phyloP scores from a whole-genome alignment of 2,113 vertebrate species.

The Odocoileus hemionus region DNA sequence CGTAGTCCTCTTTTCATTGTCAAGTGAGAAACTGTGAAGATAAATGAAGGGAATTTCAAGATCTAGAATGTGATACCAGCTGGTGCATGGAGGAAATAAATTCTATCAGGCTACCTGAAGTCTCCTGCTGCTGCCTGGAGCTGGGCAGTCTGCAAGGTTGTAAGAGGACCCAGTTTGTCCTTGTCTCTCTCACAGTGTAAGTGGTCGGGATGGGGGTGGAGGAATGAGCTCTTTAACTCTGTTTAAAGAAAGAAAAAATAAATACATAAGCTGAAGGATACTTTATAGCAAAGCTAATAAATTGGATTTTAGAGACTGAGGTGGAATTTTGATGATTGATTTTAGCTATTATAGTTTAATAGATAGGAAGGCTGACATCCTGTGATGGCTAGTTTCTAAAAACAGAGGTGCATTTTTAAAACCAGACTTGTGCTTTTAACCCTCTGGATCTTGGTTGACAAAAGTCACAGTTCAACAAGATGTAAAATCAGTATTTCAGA shows the following conservation, averaged over 20 bases:
- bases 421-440: constrained; percentile 13
- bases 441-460: constrained; percentile 7
- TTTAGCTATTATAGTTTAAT: constrained; percentile 18
- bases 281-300: background rate
- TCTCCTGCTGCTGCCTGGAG: constrained; percentile 40
- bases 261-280: background rate
- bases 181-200: constrained; percentile 41
- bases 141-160: background rate
- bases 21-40: constrained; percentile 63
- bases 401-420: constrained; percentile 5
- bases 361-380: background rate
- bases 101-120: constrained; percentile 56
- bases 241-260: constrained; percentile 18
- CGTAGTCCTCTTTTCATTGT: constrained; percentile 45
- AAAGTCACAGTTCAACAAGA: constrained; percentile 38
- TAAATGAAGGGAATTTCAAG: constrained; percentile 63
- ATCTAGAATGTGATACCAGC: constrained; percentile 48
- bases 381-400: constrained; percentile 19
- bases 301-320: background rate
- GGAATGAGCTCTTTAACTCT: background rate
- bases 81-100: constrained; percentile 55
- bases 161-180: constrained; percentile 41
- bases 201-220: background rate
- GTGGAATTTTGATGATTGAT: constrained; percentile 34
- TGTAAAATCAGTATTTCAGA: constrained; percentile 14